These are phyloP conservation scores for Capitulum mitella DNA, from an alignment of 2,888 invertebrate genomes.

Conservation along the genomic window DNA sequence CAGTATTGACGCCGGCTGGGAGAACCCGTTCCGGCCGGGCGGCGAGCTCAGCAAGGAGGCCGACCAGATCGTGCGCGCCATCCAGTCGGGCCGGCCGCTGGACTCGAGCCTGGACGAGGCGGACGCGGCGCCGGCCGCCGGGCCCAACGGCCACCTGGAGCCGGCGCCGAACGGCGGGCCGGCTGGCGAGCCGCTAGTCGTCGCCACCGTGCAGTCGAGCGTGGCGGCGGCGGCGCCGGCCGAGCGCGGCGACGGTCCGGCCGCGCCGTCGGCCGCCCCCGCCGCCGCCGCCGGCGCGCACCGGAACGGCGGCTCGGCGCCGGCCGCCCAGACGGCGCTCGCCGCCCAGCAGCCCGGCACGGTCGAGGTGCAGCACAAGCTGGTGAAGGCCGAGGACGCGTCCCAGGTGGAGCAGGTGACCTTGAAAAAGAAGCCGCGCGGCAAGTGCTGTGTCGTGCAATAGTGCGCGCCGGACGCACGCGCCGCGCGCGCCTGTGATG, in stretches of 20 bases:
- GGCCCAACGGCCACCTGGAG: background rate
- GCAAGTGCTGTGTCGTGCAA: slow-evolving; percentile 64
- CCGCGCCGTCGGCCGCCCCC: slow-evolving; percentile 39
- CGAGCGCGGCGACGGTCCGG: background rate
- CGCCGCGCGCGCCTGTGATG: background rate
- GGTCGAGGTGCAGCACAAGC: slow-evolving; percentile 63
- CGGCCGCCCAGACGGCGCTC: background rate
- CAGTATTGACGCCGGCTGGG: slow-evolving; percentile 58
- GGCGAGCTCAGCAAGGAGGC: slow-evolving; percentile 91
- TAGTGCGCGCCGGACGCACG: background rate
- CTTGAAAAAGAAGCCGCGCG: slow-evolving; percentile 83
- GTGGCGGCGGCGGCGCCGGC: background rate
- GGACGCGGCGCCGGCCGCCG: background rate
- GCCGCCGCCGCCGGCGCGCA: background rate
- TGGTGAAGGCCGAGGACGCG: slow-evolving; percentile 56
- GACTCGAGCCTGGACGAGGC: slow-evolving; percentile 44
- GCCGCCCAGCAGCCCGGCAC: slow-evolving; percentile 43
- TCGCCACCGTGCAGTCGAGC: background rate
- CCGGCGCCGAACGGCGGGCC: slow-evolving; percentile 8
- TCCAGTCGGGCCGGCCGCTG: slow-evolving; percentile 82
- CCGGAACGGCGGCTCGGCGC: slow-evolving; percentile 2
- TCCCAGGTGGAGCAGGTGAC: slow-evolving; percentile 78
- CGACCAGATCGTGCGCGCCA: slow-evolving; percentile 90
- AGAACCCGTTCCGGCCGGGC: slow-evolving; percentile 94
- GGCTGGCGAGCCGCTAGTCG: background rate